Base-by-base conservation (phyloP, 2,797 vertebrate genomes). In the Anas bernieri region DNA sequence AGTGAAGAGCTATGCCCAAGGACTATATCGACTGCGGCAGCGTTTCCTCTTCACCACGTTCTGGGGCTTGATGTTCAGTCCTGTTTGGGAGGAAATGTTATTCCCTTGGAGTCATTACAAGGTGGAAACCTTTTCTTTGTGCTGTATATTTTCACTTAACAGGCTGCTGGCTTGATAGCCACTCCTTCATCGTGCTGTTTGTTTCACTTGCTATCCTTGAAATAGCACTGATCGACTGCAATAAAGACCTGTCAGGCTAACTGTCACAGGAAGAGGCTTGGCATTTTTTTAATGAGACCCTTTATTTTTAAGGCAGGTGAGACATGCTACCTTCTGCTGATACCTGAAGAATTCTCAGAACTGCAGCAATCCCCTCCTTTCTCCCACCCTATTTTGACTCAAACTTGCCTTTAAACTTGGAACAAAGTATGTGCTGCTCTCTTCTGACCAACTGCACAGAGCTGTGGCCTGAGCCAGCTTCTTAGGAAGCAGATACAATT, bases 221-320 rank as follows among this genome's bases (percentile, higher is more conserved):
- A 86, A 64, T 46, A 78, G 73, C 59, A 56, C 54, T 37, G 55
- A 66, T 59, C 46, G 67, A 78, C 75, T 67, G 23, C 35, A 69
- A 52, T 73, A 56, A 66, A 3, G 12, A 66, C 62, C 72, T 82
- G 43, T 43, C 30, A 41, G 3, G 6, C 6, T 9, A 67, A 20
- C 73, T 72, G 77, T 77, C 25, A 37, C 70, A 39, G 77, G 79
- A 93, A 92, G 87, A 84, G 61, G 86, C 75, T 88, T 93, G 83
- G 70, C 88, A 78, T 69, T 77, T 39, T 87, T 68, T 50, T 56
- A 70, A 41, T 86, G 67, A 26, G 78, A 87, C 83, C 77, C 46
- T 83, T 56, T 56, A 58, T 68, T 31, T n/a, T 39, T 52, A 75
- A 17, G 54, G 59, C 80, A 82, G 67, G 26, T 56, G 48, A 58